Evolutionary conservation across 2,797 vertebrate genomes (phyloP).

Genomic region (Phataginus tricuspis): DNA sequence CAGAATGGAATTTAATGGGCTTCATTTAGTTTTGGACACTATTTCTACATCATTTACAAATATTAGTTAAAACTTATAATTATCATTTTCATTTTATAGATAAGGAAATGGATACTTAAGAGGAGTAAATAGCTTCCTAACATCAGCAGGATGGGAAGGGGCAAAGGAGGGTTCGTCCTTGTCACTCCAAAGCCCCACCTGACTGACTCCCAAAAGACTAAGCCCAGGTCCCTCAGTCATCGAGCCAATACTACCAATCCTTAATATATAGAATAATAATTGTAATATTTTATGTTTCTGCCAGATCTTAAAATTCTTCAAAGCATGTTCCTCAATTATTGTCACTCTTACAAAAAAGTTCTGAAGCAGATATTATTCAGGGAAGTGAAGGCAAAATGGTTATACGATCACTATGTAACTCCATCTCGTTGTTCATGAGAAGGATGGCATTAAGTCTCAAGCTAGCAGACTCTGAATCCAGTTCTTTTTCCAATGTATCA

Average conservation of each 20-base stretch:
- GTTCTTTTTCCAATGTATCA: background rate
- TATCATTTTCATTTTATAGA: background rate
- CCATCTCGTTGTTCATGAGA: background rate
- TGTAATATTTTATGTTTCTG: background rate
- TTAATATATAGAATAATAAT: background rate
- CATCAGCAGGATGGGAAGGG: background rate
- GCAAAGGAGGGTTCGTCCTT: background rate
- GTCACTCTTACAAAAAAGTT: background rate
- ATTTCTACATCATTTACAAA: background rate
- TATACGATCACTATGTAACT: background rate
- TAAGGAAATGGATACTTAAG: background rate
- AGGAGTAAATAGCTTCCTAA: background rate
- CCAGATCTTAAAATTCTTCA: background rate
- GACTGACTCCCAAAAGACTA: background rate
- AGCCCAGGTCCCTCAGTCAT: background rate
- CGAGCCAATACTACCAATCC: background rate
- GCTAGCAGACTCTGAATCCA: background rate
- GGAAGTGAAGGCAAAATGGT: background rate
- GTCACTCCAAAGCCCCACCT: background rate
- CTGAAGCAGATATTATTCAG: background rate
- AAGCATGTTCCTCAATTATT: background rate
- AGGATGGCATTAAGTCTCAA: background rate
- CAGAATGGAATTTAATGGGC: background rate
- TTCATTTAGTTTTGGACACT: background rate
- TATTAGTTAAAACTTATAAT: background rate